phyloP scores from a whole-genome alignment of 2,888 invertebrate genomes.

The Agrypnus murinus region DNA sequence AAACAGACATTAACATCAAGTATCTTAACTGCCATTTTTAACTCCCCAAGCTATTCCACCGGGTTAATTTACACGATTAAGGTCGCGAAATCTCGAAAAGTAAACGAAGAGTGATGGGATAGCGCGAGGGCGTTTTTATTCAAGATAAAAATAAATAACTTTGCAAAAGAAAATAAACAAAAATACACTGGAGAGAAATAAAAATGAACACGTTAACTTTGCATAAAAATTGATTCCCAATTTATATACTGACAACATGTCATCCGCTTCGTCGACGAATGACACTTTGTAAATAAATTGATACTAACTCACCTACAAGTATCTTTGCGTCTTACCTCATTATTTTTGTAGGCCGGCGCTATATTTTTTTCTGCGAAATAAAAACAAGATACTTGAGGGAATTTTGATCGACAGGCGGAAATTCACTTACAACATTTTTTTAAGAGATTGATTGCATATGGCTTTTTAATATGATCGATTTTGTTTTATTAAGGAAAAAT shows the following conservation, averaged over 20 bases:
- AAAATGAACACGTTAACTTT: constrained; percentile 25
- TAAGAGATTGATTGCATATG: neutral
- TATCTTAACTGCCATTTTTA: constrained; percentile 10
- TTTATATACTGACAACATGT: constrained; percentile 14
- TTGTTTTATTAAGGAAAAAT: no score
- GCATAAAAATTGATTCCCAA: constrained; percentile 22
- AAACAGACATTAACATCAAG: neutral
- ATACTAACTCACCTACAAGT: constrained; percentile 12
- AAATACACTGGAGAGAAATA: neutral
- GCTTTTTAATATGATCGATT: no score
- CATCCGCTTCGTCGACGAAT: neutral
- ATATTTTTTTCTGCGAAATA: constrained; percentile 11
- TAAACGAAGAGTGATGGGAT: constrained; percentile 6
- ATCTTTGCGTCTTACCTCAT: neutral
- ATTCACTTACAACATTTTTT: neutral
- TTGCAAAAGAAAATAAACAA: no score
- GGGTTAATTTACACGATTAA: constrained; percentile 18
- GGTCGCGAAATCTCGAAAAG: constrained; percentile 17
- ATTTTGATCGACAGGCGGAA: constrained; percentile 5
- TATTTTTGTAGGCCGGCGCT: neutral
- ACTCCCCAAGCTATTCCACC: neutral
- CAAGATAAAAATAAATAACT: neutral
- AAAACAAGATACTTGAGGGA: constrained; percentile 6
- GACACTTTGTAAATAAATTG: constrained; percentile 17
- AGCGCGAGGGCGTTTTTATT: neutral